Evolutionary conservation across 2,888 invertebrate genomes (phyloP).

Genomic region (Stenoptilia bipunctidactyla): DNA sequence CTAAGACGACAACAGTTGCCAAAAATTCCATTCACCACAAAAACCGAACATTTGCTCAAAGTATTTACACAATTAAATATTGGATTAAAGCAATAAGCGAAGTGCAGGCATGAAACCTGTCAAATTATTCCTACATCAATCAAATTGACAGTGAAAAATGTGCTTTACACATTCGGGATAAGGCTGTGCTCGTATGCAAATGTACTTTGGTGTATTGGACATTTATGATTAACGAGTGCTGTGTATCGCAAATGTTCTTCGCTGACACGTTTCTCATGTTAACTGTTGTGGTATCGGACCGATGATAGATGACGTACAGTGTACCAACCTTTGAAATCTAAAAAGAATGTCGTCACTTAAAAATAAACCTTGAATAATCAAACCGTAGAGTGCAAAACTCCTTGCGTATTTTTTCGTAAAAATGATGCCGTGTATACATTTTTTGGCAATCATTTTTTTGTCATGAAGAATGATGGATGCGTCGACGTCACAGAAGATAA

Average conservation of each 20-base stretch:
- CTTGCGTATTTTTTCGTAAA: background rate
- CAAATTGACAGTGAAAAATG: background rate
- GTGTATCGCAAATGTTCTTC: background rate
- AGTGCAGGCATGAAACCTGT: background rate
- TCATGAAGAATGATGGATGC: background rate
- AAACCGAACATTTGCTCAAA: too few species aligned
- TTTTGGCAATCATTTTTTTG: background rate
- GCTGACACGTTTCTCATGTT: background rate
- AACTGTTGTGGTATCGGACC: background rate
- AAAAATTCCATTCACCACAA: too few species aligned
- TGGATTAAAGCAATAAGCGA: background rate
- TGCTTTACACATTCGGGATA: background rate
- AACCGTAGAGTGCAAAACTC: background rate
- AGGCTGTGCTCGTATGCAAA: background rate
- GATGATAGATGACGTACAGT: background rate
- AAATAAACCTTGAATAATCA: too few species aligned
- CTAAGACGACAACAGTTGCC: too few species aligned
- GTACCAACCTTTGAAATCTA: too few species aligned
- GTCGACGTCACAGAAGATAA: background rate
- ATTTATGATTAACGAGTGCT: slow-evolving; percentile 1
- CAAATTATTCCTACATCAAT: background rate
- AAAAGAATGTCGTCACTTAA: too few species aligned
- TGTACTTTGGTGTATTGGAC: background rate
- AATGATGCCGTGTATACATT: background rate
- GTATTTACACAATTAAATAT: background rate